Evolutionary conservation across 2,797 vertebrate species (phyloP).

Genomic region (Buphagus erythrorhynchus): DNA sequence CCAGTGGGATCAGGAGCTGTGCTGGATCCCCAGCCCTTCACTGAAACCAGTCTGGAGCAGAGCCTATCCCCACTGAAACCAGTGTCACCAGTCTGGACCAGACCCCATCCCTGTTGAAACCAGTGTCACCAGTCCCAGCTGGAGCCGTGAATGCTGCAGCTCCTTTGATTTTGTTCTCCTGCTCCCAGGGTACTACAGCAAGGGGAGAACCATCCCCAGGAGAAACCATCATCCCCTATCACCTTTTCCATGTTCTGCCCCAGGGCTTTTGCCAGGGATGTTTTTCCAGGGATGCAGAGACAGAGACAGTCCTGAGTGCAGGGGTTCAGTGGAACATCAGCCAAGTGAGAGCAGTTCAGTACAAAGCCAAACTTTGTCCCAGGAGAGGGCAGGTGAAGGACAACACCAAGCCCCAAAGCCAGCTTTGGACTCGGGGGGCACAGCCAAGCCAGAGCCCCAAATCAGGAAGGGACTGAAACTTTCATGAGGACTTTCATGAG

Average conservation of each 20-base stretch:
- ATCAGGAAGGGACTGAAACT: background rate
- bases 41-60: background rate
- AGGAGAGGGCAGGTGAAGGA: background rate
- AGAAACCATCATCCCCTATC: rapidly evolving
- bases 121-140: background rate
- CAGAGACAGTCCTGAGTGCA: background rate
- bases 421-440: background rate
- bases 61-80: background rate
- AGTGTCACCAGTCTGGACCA: background rate
- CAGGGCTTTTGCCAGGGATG: background rate
- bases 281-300: background rate
- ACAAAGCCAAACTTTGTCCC: background rate
- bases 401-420: background rate
- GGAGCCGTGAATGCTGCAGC: constrained; percentile 1
- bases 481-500: background rate
- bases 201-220: background rate
- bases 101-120: background rate
- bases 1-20: background rate
- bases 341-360: background rate
- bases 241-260: background rate
- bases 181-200: background rate
- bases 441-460: background rate
- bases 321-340: background rate
- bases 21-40: background rate
- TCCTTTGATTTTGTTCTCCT: constrained; percentile 3